Conservation (phyloP, 2,113 vertebrate genomes). For the Fregetta grallaria region DNA sequence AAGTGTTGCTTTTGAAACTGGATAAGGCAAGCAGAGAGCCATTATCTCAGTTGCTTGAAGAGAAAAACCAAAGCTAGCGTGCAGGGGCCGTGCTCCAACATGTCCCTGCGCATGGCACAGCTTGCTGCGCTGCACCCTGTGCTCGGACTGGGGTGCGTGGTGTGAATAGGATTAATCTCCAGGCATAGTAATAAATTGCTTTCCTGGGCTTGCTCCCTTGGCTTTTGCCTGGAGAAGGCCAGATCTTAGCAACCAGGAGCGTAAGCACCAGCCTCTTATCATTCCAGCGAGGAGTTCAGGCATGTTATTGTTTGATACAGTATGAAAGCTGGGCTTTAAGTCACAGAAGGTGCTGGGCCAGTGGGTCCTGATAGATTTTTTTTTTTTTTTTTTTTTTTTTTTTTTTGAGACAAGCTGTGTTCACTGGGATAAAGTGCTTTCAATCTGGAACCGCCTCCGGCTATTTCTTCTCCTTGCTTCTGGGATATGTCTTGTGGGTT, state of each 20-base stretch:
- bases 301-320: background rate
- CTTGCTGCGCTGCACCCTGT: background rate
- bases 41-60: background rate
- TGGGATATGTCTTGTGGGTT: background rate
- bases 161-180: background rate
- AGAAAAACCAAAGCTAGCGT: background rate
- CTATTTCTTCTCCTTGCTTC: background rate
- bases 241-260: background rate
- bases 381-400: background rate
- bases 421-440: fast-evolving
- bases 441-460: background rate
- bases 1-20: background rate
- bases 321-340: background rate
- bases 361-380: background rate
- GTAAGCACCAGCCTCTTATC: background rate
- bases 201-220: background rate
- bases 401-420: background rate
- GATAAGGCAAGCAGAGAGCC: background rate
- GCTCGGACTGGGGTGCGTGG: background rate
- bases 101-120: background rate
- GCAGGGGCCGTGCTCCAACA: background rate
- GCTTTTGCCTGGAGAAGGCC: background rate
- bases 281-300: background rate
- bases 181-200: background rate
- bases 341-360: background rate